Evolutionary conservation across 2,113 vertebrate species (phyloP).

Genomic region (Xenopus borealis): DNA sequence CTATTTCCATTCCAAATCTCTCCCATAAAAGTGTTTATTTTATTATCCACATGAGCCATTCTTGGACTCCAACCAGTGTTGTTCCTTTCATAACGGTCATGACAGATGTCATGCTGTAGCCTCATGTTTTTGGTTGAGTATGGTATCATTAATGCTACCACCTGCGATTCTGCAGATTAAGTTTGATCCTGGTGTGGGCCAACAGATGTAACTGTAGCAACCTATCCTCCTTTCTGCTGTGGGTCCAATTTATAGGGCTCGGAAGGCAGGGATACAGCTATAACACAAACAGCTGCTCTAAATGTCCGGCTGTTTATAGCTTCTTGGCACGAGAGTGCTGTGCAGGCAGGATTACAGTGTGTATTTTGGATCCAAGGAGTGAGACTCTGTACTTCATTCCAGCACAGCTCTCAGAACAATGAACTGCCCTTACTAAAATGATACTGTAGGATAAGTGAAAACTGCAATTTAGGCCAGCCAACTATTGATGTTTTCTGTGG

Average conservation of each 20-base stretch:
- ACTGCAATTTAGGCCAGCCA: too few relatives aligned
- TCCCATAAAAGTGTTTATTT: neutral
- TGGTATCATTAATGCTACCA: slow-evolving; percentile 16
- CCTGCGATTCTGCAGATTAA: slow-evolving; percentile 32
- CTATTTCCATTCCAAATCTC: neutral
- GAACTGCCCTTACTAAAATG: neutral
- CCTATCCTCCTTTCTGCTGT: slow-evolving; percentile 2
- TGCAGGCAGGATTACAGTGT: slow-evolving; percentile 9
- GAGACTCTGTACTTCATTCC: neutral
- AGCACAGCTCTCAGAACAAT: neutral
- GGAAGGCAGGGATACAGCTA: slow-evolving; percentile 1
- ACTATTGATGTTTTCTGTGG: too few relatives aligned
- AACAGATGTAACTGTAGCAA: slow-evolving; percentile 25
- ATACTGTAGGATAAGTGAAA: too few relatives aligned
- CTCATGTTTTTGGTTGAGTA: neutral
- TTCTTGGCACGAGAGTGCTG: neutral
- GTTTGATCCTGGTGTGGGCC: slow-evolving; percentile 6
- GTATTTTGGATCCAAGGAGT: neutral
- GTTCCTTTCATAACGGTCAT: neutral
- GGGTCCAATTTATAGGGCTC: slow-evolving; percentile 14
- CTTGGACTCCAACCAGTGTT: neutral
- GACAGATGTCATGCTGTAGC: neutral
- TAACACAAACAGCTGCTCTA: slow-evolving; percentile 32
- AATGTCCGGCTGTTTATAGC: slow-evolving; percentile 14
- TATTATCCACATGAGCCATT: neutral